Conservation (phyloP, 2,113 vertebrate species). For the Xyliphius kryptos region DNA sequence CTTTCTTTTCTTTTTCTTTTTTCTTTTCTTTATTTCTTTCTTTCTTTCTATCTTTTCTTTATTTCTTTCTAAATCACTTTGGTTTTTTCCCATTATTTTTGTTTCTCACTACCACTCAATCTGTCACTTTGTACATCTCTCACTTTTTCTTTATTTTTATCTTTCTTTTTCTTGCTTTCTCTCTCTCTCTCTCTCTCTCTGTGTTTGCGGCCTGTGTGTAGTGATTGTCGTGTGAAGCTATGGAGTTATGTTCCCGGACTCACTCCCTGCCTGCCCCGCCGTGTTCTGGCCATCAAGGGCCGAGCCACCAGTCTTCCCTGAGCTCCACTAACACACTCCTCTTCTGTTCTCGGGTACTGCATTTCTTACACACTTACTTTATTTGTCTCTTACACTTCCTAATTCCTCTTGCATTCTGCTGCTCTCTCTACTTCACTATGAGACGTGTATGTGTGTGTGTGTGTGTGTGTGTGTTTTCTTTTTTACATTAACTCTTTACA, state of each 20-base stretch:
- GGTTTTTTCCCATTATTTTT: constrained; percentile 33
- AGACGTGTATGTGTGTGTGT: too few relatives aligned
- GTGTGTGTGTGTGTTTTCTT: too few relatives aligned
- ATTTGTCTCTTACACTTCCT: constrained; percentile 31
- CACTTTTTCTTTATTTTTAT: too few relatives aligned
- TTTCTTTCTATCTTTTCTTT: too few relatives aligned
- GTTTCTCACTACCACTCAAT: not conserved
- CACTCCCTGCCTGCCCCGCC: constrained; percentile 94
- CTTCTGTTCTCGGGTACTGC: constrained; percentile 44
- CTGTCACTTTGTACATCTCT: constrained; percentile 36
- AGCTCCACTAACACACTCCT: constrained; percentile 53
- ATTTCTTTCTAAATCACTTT: too few relatives aligned
- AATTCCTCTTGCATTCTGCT: constrained; percentile 28
- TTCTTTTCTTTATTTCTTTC: too few relatives aligned
- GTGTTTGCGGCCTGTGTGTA: constrained; percentile 49
- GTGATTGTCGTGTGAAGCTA: constrained; percentile 98
- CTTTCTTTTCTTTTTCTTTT: constrained; percentile 42
- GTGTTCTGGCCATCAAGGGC: constrained; percentile 98
- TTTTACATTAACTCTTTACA: too few relatives aligned
- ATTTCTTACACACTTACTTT: constrained; percentile 43
- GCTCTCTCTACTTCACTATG: not conserved
- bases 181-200: constrained; percentile 9
- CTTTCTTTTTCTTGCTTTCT: constrained; percentile 18
- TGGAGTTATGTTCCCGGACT: constrained; percentile 97
- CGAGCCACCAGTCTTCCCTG: constrained; percentile 96